Evolutionary conservation across 2,888 invertebrate genomes (phyloP).

Genomic region (Callyntrura guangdongensis): DNA sequence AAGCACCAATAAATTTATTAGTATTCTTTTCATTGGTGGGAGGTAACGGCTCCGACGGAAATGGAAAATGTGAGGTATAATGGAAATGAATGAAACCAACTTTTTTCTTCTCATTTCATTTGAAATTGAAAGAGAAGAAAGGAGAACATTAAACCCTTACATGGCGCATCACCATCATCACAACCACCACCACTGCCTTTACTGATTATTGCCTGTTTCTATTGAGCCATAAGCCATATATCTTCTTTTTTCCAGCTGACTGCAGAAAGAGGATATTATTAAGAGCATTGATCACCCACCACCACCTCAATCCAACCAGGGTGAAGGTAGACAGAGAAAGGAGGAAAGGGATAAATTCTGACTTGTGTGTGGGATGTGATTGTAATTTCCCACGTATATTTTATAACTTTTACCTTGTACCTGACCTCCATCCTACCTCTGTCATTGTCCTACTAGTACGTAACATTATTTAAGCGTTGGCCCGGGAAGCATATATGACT

Average conservation of each 20-base stretch:
- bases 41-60: too few species aligned
- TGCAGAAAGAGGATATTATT: constrained; percentile 10
- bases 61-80: background rate
- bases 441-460: background rate
- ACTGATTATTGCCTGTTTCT: constrained; percentile 39
- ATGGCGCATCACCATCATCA: background rate
- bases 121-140: constrained; percentile 62
- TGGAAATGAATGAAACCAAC: background rate
- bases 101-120: constrained; percentile 7
- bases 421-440: constrained; percentile 36
- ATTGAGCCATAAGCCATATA: constrained; percentile 43
- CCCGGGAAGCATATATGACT: background rate
- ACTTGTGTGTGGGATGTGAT: constrained; percentile 8
- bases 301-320: background rate
- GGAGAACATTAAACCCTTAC: constrained; percentile 42
- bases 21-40: constrained; percentile 22
- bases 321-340: background rate
- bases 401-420: constrained; percentile 16
- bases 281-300: constrained; percentile 11
- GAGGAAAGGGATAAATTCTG: background rate
- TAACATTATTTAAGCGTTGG: background rate
- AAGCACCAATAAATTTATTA: constrained; percentile 61
- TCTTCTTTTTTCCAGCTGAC: constrained; percentile 13
- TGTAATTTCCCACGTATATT: background rate
- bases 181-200: constrained; percentile 14